Base-by-base conservation (phyloP, 2,113 vertebrate species). In the Myiopsitta monachus region DNA sequence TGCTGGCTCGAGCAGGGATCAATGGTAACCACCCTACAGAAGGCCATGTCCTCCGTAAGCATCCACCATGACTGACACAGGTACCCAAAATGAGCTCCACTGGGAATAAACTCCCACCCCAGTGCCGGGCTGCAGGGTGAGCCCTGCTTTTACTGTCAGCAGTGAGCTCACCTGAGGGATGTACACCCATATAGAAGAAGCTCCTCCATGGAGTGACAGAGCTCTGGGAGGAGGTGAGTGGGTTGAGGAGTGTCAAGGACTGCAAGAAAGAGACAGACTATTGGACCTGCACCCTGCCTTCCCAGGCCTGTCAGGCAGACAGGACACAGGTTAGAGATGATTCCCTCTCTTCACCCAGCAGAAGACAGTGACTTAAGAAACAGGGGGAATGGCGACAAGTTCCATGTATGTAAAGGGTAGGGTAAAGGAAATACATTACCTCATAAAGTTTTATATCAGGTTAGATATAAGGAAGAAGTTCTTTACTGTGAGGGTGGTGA, bases 1-100 rank as follows among this genome's bases (percentile, higher is more conserved):
- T 7, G 8, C 24, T 11, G 10, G 36, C 9, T 39, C 0, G 0
- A n/a, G 7, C 19, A 62, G 24, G 9, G 12, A 63, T 30, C 15
- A 62, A 21, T 14, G 10, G 21, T 11, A 7, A 31, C 28, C 7
- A 54, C 11, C 14, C 0, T 0, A 8, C 28, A 75, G 81, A 36
- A 39, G 10, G 27, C 0, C 6, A 11, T 17, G 13, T 6, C 14
- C 31, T 63, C 54, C 57, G 8, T 16, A 23, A 75, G 17, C 11
- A 49, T 9, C 9, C 46, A 11, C 15, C 39, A 12, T 4, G 11
- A 21, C 7, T 54, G 39, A 43, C 18, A 27, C 41, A 84, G 79
- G 31, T 79, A 38, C 41, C 16, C 8, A 70, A 10, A 24, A 33
- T 41, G 31, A 38, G 6, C 15, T 36, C 11, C 7, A 3, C 8